Conservation (phyloP, 1,140 invertebrate species). For the Antheraea mylitta region DNA sequence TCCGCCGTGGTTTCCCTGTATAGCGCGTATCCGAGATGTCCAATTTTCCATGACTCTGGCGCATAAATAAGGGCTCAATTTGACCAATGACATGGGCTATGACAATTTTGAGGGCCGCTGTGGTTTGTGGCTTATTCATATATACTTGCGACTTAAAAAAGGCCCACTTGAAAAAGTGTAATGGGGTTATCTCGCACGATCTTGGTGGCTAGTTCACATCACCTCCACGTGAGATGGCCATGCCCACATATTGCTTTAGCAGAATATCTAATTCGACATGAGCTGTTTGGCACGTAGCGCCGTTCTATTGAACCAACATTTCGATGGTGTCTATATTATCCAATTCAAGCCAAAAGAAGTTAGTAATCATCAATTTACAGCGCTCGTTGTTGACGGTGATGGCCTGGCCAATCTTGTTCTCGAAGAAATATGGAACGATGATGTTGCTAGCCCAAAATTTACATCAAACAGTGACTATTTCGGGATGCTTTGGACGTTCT, state of each 20-base stretch:
- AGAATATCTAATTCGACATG: background rate
- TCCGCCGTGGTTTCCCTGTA: background rate
- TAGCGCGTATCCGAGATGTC: slow-evolving; percentile 27
- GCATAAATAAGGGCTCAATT: slow-evolving; percentile 22
- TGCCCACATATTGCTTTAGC: background rate
- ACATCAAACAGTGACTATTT: no score
- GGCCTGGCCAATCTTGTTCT: no score
- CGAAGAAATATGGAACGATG: no score
- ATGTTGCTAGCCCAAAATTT: no score
- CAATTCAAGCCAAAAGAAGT: no score
- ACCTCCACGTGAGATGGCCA: background rate
- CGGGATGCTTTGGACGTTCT: no score
- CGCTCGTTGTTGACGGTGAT: no score
- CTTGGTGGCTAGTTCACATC: background rate
- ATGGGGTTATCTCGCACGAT: slow-evolving; percentile 22
- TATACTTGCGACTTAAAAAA: slow-evolving; percentile 21
- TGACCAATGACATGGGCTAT: slow-evolving; percentile 17
- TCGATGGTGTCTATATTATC: no score
- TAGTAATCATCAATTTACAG: no score
- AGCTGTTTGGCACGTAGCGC: no score
- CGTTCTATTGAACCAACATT: no score
- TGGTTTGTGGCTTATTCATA: slow-evolving; percentile 23
- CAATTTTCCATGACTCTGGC: slow-evolving; percentile 27
- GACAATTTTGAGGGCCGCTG: slow-evolving; percentile 17
- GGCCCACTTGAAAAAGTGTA: slow-evolving; percentile 17